phyloP scores from a whole-genome alignment of 2,797 vertebrate genomes.

The Catharus ustulatus region DNA sequence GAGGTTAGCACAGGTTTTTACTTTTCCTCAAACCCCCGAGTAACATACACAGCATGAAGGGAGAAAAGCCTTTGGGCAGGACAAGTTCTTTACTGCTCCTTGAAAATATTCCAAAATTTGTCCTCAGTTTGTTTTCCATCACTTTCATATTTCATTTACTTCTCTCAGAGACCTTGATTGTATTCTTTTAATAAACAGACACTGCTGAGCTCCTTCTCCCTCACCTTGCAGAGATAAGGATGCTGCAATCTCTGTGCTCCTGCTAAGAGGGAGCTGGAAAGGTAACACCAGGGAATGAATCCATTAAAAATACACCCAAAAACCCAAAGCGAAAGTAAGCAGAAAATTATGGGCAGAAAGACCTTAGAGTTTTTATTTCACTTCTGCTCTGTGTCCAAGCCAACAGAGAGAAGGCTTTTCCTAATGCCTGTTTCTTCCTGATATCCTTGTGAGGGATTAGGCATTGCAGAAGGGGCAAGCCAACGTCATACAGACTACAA shows the following conservation, averaged over 20 bases:
- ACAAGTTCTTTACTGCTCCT: background rate
- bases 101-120: background rate
- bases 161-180: background rate
- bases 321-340: background rate
- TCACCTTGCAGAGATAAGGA: background rate
- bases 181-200: background rate
- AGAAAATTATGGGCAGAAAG: background rate
- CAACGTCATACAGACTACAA: background rate
- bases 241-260: background rate
- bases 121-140: slow-evolving; percentile 1
- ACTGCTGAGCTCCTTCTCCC: background rate
- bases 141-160: slow-evolving; percentile 49
- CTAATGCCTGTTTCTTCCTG: background rate
- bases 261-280: background rate
- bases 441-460: background rate
- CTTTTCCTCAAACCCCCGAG: background rate
- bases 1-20: background rate
- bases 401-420: background rate
- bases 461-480: background rate
- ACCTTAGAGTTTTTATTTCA: background rate
- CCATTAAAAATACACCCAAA: background rate
- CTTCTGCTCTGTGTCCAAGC: background rate
- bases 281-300: background rate
- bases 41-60: background rate
- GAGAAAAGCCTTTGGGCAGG: slow-evolving; percentile 22